Percentiles rank a stretch among this genome's conserved stretches.
Conservation (phyloP, 2,888 invertebrate species). For the Escarpia spicata region DNA sequence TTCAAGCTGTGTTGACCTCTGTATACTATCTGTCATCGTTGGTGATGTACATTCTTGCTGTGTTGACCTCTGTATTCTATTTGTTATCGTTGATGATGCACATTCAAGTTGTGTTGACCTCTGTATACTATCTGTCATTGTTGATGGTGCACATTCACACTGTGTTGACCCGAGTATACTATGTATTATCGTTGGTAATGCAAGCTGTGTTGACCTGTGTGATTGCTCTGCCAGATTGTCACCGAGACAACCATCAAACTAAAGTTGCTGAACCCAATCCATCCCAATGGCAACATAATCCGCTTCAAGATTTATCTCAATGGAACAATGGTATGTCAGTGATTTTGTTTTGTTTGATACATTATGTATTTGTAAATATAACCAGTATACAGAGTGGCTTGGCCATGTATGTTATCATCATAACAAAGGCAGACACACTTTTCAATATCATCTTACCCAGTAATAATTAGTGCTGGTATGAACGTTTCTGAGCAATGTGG, state of each 20-base stretch:
- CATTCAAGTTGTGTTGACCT: background rate
- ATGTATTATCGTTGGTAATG: background rate
- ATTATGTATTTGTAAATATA: background rate
- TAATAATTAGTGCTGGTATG: too few relatives aligned
- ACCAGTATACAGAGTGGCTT: background rate
- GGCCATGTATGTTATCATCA: background rate
- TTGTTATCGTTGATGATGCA: background rate
- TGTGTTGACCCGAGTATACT: background rate
- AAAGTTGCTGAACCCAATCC: conserved; percentile 46
- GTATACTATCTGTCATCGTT: background rate
- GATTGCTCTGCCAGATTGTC: background rate
- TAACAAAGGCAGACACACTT: background rate
- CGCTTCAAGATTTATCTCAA: conserved; percentile 56
- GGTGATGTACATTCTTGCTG: background rate
- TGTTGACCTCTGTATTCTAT: background rate
- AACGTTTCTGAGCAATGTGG: too few relatives aligned
- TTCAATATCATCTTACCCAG: background rate
- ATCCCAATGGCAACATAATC: conserved; percentile 58
- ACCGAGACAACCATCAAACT: conserved; percentile 46
- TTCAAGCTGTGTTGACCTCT: background rate
- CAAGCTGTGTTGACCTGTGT: background rate
- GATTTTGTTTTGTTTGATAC: background rate
- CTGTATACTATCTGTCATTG: background rate
- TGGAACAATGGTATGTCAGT: conserved; percentile 51
- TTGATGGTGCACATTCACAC: background rate